Conservation (phyloP, 1,140 invertebrate species). For the Leptopilina boulardi region DNA sequence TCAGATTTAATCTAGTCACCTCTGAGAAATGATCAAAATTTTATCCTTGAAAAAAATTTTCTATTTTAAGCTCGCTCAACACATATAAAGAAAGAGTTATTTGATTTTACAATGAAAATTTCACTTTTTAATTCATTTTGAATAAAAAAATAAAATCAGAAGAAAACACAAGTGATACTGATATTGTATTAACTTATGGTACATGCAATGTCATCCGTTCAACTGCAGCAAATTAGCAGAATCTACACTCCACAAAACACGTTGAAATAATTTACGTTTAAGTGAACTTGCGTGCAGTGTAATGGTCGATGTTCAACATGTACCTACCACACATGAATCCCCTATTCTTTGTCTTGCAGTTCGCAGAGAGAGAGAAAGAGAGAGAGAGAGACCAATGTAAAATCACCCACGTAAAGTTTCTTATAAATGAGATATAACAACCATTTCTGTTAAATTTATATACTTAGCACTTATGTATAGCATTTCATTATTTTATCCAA, state of each 20-base stretch:
- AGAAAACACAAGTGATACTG: not conserved
- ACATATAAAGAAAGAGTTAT: too few relatives aligned
- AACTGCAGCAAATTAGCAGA: slow-evolving; percentile 16
- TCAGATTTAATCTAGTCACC: not conserved
- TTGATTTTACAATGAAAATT: too few relatives aligned
- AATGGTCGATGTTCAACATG: slow-evolving; percentile 23
- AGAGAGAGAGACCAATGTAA: not conserved
- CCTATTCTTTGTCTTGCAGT: slow-evolving; percentile 12
- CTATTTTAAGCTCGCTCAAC: too few relatives aligned
- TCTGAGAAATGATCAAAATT: not conserved
- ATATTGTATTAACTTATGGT: not conserved
- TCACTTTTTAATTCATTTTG: too few relatives aligned
- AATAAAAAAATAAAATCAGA: too few relatives aligned
- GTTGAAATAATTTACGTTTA: slow-evolving; percentile 4
- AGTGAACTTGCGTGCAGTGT: slow-evolving; percentile 19
- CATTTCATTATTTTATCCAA: not conserved
- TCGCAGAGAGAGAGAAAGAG: too few relatives aligned
- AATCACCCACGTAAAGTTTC: slow-evolving; percentile 29
- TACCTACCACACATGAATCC: not conserved
- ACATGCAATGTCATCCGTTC: not conserved
- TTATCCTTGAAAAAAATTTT: not conserved
- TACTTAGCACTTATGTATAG: not conserved
- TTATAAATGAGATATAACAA: slow-evolving; percentile 26
- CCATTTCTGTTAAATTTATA: not conserved
- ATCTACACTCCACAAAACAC: slow-evolving; percentile 4